Percentiles rank a stretch among this genome's conserved stretches.
phyloP scores from a whole-genome alignment of 92 coral and sea anemone species.

The Siderastrea radians region DNA sequence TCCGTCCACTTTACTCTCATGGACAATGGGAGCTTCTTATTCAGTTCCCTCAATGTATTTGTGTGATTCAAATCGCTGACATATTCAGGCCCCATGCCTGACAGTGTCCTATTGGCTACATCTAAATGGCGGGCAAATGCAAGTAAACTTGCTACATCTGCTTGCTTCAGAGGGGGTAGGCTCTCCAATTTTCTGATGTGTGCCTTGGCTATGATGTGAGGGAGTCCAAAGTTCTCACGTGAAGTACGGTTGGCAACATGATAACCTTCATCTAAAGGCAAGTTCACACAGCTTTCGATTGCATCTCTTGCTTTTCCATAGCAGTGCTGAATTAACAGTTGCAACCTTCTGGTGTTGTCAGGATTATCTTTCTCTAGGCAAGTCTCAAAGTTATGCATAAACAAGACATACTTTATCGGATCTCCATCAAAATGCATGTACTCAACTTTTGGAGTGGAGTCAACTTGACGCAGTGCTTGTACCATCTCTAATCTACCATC shows the following conservation, averaged over 20 bases:
- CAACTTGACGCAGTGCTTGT: constrained; percentile 58
- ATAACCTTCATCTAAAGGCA: constrained; percentile 69
- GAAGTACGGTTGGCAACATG: constrained; percentile 59
- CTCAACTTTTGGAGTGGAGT: constrained; percentile 66
- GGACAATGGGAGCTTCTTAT: constrained; percentile 66
- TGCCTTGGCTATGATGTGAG: constrained; percentile 71
- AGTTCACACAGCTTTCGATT: constrained; percentile 77
- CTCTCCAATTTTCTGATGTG: constrained; percentile 63
- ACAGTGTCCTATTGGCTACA: constrained; percentile 71
- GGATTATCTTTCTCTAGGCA: constrained; percentile 34
- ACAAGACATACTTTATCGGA: constrained; percentile 41
- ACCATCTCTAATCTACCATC: constrained; percentile 17
- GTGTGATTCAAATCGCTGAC: constrained; percentile 66
- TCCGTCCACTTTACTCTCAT: constrained; percentile 80
- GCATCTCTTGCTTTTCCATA: constrained; percentile 79
- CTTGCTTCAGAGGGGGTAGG: constrained; percentile 58
- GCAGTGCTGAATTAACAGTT: constrained; percentile 75
- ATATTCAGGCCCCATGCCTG: constrained; percentile 79
- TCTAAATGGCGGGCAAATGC: neutral
- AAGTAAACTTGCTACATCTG: constrained; percentile 49
- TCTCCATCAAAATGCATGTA: constrained; percentile 41
- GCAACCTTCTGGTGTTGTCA: constrained; percentile 19
- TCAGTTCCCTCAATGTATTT: constrained; percentile 63
- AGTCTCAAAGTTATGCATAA: constrained; percentile 65
- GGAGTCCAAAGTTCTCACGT: constrained; percentile 63